phyloP scores from a whole-genome alignment of 2,797 vertebrate genomes.

The Calcarius lapponicus region DNA sequence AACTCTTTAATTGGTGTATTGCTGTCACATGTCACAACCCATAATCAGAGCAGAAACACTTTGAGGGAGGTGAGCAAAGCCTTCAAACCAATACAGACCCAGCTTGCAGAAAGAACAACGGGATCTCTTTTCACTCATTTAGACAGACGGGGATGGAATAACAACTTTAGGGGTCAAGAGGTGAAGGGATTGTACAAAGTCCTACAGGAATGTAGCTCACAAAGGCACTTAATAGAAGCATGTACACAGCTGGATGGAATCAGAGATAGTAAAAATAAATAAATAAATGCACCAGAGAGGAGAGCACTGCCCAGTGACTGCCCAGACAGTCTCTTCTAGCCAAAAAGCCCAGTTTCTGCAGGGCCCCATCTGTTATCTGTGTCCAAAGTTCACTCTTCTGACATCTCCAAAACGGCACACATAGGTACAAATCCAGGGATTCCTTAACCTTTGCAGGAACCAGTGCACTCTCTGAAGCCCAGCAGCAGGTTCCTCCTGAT shows the following conservation, averaged over 20 bases:
- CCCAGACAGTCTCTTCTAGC: background rate
- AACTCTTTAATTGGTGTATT: background rate
- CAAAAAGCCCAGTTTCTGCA: background rate
- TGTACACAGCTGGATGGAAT: background rate
- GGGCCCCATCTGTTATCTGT: background rate
- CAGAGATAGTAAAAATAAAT: background rate
- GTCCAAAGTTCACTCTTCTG: background rate
- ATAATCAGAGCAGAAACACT: background rate
- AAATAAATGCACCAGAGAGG: background rate
- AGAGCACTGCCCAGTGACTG: background rate
- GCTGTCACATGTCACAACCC: background rate
- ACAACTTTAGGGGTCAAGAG: background rate
- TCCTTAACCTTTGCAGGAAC: background rate
- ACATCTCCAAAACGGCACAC: background rate
- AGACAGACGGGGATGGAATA: background rate
- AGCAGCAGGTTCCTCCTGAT: background rate
- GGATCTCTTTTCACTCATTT: background rate
- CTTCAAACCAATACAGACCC: background rate
- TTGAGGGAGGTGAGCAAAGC: background rate
- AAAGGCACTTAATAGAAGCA: constrained; percentile 69
- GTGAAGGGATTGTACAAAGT: background rate
- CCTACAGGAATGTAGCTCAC: constrained; percentile 3
- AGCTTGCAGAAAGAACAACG: background rate
- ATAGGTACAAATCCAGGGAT: accelerated
- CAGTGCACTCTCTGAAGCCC: background rate